Percentiles rank a stretch among this genome's conserved stretches.
phyloP scores from a whole-genome alignment of 2,113 vertebrate species.

The Tiliqua scincoides region DNA sequence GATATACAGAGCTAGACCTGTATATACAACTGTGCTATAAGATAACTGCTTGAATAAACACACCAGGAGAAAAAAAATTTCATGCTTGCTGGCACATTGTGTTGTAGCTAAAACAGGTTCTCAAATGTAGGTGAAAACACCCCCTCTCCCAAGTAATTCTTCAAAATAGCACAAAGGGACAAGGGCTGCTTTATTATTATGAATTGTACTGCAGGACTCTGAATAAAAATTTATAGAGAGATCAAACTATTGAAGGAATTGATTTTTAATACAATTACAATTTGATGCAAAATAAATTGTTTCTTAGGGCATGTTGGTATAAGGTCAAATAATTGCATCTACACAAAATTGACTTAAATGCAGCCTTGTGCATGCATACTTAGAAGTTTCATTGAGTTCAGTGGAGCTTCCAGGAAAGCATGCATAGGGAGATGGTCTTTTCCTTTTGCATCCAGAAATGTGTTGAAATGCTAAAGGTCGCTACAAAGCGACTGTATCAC shows the following conservation, averaged over 20 bases:
- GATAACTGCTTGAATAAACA: constrained; percentile 58
- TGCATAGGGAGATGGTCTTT: constrained; percentile 20
- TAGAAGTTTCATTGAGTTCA: too few species aligned
- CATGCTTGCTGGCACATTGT: constrained; percentile 38
- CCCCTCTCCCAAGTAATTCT: constrained; percentile 51
- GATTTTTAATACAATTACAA: constrained; percentile 65
- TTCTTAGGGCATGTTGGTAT: constrained; percentile 46
- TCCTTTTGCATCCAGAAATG: constrained; percentile 2
- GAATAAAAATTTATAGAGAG: constrained; percentile 50
- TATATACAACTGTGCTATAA: too few species aligned
- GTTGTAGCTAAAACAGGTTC: constrained; percentile 37
- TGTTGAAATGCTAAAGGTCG: constrained; percentile 59
- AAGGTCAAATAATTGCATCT: constrained; percentile 51
- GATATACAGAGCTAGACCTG: constrained; percentile 46
- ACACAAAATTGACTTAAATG: constrained; percentile 33
- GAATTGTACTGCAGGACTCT: constrained; percentile 47
- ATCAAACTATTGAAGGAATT: constrained; percentile 30
- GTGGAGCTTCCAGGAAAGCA: background rate
- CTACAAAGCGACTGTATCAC: constrained; percentile 13
- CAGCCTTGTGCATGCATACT: too few species aligned
- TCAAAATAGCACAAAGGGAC: constrained; percentile 18
- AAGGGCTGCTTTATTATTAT: constrained; percentile 42
- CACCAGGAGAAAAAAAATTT: constrained; percentile 53
- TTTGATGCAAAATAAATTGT: constrained; percentile 50
- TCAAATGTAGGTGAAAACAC: constrained; percentile 46